Evolutionary conservation across 2,888 invertebrate genomes (phyloP), one percentile per base, ranked within the genome.

Genomic region (Lepidonotus clava): DNA sequence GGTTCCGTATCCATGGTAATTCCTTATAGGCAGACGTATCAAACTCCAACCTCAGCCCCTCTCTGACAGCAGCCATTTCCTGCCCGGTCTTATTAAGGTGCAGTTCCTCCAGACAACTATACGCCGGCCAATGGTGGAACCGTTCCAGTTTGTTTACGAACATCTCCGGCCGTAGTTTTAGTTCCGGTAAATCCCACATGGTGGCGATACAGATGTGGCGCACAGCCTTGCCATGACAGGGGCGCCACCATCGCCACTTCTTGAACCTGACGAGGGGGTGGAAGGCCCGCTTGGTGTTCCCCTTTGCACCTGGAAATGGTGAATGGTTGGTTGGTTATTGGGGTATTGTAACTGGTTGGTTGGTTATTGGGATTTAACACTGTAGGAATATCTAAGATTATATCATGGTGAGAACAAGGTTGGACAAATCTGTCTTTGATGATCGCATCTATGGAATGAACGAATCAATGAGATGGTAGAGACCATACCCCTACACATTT

Each of bases 201-300:
- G 76, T 41, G 40, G n/a, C 36, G 4, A 76, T 2, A 76, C 76
- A 76, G 34, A 76, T 76, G 21, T 76, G 34, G 34, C 76, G 14
- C 76, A 40, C 40, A 11, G 24, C 36, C 18, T 28, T 18, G 36
- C 76, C 76, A 14, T 28, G 32, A n/a, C 76, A 76, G 6, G 6
- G 40, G 14, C 41, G 14, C 76, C 76, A 76, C 40, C 41, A 38
- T n/a, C 21, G 21, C 76, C 76, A 76, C 21, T 41, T 38, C 76
- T 76, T 76, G 76, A 5, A 76, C 14, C 76, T 36, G 4, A 76
- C 76, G n/a, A 76, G 14, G 4, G 76, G 76, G 76, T 76, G 76
- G 41, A 41, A 40, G 2, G 38, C 41, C 18, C 76, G 2, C 28
- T 38, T 38, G 8, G n/a, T 36, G 6, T n/a, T 76, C 4, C n/a